Evolutionary conservation across 1,140 invertebrate genomes (phyloP), one percentile per base, ranked within the genome.

Genomic region (Neodiprion lecontei): DNA sequence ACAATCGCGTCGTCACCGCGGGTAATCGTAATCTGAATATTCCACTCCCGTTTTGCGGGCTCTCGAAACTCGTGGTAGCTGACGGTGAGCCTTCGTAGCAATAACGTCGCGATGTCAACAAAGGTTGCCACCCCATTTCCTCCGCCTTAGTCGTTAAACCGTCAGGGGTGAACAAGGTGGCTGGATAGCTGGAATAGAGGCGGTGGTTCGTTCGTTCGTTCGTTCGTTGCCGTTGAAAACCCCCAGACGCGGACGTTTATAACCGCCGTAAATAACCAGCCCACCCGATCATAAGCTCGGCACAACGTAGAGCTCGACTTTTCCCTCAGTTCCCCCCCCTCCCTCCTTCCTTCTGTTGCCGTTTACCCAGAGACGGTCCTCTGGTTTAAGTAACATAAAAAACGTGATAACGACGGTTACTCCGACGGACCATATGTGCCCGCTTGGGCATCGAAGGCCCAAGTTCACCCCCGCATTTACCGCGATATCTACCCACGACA

Each of bases 121-220:
- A 85, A 85, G 79, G 77, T 82, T 80, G 78, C 67, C 74, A 74
- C 71, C 76, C 77, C 28, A 40, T 40, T 40, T 40, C 73, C 74
- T 76, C 77, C 77, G 76, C 79, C 82, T 75, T 69, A 79, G 75
- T 86, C 85, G 83, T 87, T 86, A 84, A 86, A 85, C 81, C 74
- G 77, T 79, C 79, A 73, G n/a, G 50, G 72, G 73, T 49, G 65
- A 75, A 72, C 9, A 14, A 48, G 40, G 65, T 74, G 72, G 74
- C 74, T 73, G 76, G 75, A 78, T 75, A 77, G 69, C 67, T 65
- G 12, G 12, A 65, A 65, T 21, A 65, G 61, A 14, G 7, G 17
- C 17, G 61, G 28, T 40, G 28, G 28, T 40, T 40, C 28, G 28
- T 40, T 40, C 28, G 28, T 40, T 40, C 2, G 28, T 40, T 40